Base-by-base conservation (phyloP, 2,888 invertebrate species). In the Steromphala cineraria region DNA sequence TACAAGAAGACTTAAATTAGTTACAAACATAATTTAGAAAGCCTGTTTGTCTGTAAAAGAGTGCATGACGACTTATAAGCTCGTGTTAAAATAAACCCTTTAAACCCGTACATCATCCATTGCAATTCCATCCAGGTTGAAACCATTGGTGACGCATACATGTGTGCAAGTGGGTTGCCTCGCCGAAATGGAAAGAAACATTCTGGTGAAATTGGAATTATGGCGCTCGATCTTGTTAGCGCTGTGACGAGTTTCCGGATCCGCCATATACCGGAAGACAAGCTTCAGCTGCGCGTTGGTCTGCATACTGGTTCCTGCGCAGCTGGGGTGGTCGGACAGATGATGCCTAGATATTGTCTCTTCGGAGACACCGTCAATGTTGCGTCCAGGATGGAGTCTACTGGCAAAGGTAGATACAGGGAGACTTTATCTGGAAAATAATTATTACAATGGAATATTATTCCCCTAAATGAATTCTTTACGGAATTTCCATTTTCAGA, bases 111-210 rank as follows among this genome's bases (percentile, higher is more conserved):
- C 36, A 36, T 36, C 2, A 36, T 36, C 7, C 36, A 36, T 36
- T 36, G 7, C 36, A 36, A 36, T 36, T 3, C 36, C 67, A 2
- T 46, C 52, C 78, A 92, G 92, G 92, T 92, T 5, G 92, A 92
- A 81, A 92, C 92, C 0, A 92, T 92, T 55, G 91, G 92, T 0
- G 92, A 92, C 75, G 92, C 92, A 4, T 92, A 92, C 83, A 92
- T 92, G 92, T 89, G 90, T 36, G 91, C 90, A 10, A 92, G 92
- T 78, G 93, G 93, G 7, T 87, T 91, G 19, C 93, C 93, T 0
- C 77, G 86, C 40, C 71, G 88, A 24, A 92, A 92, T 80, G 92
- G 91, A 1, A 86, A 87, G 56, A 85, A 90, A 10, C 93, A 93
- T 80, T 84, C 89, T 0, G 89, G 87, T 0, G 92, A 93, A 84